Conservation (phyloP, 92 coral and sea anemone genomes). For the Chrysogorgia sp. region DNA sequence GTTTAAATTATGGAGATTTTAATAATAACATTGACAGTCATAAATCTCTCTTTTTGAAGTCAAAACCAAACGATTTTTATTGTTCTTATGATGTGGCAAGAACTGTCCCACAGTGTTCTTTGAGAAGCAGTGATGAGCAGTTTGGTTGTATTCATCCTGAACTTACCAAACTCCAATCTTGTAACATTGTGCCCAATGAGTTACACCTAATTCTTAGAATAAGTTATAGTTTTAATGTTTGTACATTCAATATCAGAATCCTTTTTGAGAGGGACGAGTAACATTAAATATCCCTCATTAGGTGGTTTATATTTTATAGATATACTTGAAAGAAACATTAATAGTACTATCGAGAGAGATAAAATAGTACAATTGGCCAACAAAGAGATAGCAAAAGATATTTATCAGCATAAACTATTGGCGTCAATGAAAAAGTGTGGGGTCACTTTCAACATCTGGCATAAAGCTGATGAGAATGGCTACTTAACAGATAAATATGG, state of each 20-base stretch:
- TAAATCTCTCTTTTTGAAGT: not conserved
- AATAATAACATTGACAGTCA: not conserved
- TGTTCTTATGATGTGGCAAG: conserved; percentile 28
- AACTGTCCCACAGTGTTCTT: conserved; percentile 26
- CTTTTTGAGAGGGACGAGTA: not conserved
- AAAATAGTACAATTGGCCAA: conserved; percentile 15
- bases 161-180: conserved; percentile 21
- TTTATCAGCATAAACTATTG: conserved; percentile 5
- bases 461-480: conserved; percentile 43
- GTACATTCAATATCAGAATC: not conserved
- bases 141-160: conserved; percentile 48
- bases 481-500: conserved; percentile 26
- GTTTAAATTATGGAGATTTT: not conserved
- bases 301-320: not conserved
- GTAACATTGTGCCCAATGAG: conserved; percentile 36
- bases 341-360: conserved; percentile 16
- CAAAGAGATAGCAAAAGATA: conserved; percentile 17
- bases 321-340: conserved; percentile 18
- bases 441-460: conserved; percentile 32
- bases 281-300: too few relatives aligned
- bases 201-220: conserved; percentile 29
- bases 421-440: conserved; percentile 44
- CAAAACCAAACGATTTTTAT: conserved; percentile 54
- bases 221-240: not conserved
- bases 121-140: conserved; percentile 33